Conservation (phyloP, 1,140 invertebrate species). For the Pseudomyrmex concolor region DNA sequence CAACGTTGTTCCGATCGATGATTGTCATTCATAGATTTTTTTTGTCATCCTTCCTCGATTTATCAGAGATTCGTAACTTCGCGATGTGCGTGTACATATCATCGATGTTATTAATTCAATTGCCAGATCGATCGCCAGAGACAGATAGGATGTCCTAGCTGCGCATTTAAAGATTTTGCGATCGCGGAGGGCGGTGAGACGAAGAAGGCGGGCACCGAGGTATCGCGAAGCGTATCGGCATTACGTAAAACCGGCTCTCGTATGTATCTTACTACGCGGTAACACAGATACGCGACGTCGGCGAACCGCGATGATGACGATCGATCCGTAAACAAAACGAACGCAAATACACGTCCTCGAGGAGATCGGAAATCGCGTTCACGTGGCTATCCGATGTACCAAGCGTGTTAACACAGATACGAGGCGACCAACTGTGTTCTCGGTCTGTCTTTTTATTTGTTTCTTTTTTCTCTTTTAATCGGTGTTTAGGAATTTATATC, state of each 20-base stretch:
- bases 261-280: not conserved
- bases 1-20: not conserved
- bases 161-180: not conserved
- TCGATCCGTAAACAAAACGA: constrained; percentile 36
- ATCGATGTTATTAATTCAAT: too few species aligned
- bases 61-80: not conserved
- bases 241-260: constrained; percentile 19
- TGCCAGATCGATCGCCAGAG: not conserved
- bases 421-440: constrained; percentile 1
- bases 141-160: not conserved
- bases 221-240: constrained; percentile 1
- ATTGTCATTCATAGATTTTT: not conserved
- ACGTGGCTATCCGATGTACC: constrained; percentile 27
- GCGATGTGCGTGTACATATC: not conserved
- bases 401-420: not conserved
- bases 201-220: not conserved
- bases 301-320: not conserved
- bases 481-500: too few species aligned
- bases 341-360: constrained; percentile 19
- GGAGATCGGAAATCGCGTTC: constrained; percentile 25
- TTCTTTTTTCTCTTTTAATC: too few species aligned
- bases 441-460: not conserved
- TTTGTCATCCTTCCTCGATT: not conserved
- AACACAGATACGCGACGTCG: constrained; percentile 8
- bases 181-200: not conserved